Conservation (phyloP, 2,888 invertebrate species). For the Lepidonotus clava region DNA sequence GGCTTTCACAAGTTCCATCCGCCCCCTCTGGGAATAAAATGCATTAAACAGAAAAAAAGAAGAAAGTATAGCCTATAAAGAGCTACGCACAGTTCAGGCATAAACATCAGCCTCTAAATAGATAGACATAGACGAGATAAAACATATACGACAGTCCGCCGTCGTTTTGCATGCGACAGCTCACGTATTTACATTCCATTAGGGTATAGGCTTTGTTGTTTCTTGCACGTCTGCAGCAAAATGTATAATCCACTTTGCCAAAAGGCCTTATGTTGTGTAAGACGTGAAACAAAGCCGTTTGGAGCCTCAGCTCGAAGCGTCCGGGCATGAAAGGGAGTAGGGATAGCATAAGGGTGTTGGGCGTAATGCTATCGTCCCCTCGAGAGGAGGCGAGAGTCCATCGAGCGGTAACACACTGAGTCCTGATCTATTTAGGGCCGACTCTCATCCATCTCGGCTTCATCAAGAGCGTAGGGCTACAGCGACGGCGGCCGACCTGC, state of each 20-base stretch:
- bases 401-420: background rate
- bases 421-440: background rate
- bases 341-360: background rate
- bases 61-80: background rate
- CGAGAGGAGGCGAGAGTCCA: conserved; percentile 1
- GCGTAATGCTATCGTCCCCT: conserved; percentile 15
- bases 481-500: background rate
- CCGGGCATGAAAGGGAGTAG: background rate
- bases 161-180: background rate
- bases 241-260: conserved; percentile 17
- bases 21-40: conserved; percentile 13
- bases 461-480: background rate
- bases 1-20: background rate
- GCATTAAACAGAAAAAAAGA: conserved; percentile 2
- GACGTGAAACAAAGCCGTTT: background rate
- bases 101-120: background rate
- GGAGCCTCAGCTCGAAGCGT: background rate
- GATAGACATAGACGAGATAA: background rate
- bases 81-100: background rate
- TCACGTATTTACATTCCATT: conserved; percentile 2
- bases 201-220: background rate
- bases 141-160: background rate
- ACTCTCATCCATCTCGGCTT: background rate
- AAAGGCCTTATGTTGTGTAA: background rate
- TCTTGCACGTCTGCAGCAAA: conserved; percentile 6